Conservation (phyloP, 2,888 invertebrate genomes). For the Eupithecia insigniata region DNA sequence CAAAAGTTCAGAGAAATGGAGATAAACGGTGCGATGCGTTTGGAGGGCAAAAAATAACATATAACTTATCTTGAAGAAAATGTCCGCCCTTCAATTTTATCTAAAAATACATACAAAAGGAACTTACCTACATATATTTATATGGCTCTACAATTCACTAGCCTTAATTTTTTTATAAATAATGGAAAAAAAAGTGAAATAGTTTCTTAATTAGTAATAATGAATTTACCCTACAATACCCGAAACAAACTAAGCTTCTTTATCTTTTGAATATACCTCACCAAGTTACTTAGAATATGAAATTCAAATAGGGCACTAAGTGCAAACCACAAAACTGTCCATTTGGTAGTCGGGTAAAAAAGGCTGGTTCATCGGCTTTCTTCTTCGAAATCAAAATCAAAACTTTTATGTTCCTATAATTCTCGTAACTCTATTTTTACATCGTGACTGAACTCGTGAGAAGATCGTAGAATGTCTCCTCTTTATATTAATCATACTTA, state of each 20-base stretch:
- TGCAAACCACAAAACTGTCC: not conserved
- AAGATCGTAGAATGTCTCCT: constrained; percentile 27
- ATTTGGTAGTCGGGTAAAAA: not conserved
- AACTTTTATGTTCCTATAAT: constrained; percentile 2
- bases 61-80: too few relatives aligned
- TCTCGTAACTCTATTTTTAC: constrained; percentile 32
- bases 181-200: too few relatives aligned
- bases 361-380: not conserved
- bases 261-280: not conserved
- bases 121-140: too few relatives aligned
- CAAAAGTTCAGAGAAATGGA: too few relatives aligned
- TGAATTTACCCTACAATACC: not conserved
- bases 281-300: not conserved
- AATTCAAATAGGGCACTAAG: not conserved
- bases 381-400: not conserved
- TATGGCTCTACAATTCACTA: too few relatives aligned
- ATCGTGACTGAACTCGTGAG: constrained; percentile 34
- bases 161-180: too few relatives aligned
- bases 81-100: too few relatives aligned
- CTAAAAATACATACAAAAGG: too few relatives aligned
- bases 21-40: too few relatives aligned
- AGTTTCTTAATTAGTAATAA: too few relatives aligned
- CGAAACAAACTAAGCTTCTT: not conserved
- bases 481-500: constrained; percentile 34
- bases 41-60: too few relatives aligned